A percentile compares a stretch with the other conserved stretches of the same genome.
These are phyloP conservation scores for Plagiodera versicolora DNA, from an alignment of 2,888 invertebrate species.

Conservation along the genomic window DNA sequence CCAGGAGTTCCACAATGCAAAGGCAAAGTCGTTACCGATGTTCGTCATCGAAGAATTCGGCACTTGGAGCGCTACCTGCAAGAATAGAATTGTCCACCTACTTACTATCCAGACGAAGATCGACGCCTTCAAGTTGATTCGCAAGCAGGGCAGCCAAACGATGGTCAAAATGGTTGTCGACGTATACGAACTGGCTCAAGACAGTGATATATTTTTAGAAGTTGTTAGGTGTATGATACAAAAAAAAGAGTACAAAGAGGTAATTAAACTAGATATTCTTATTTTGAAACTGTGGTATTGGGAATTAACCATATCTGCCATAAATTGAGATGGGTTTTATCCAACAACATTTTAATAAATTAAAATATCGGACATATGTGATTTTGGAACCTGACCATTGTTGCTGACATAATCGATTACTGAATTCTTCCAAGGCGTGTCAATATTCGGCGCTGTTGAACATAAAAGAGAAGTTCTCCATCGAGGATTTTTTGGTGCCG, in stretches of 20 bases:
- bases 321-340: too few species aligned
- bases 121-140: conserved; percentile 72
- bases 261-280: too few species aligned
- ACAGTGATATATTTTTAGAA: conserved; percentile 65
- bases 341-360: not conserved
- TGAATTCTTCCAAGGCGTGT: conserved; percentile 59
- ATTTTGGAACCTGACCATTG: too few species aligned
- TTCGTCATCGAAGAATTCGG: conserved; percentile 65
- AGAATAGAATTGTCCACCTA: conserved; percentile 54
- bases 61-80: conserved; percentile 55
- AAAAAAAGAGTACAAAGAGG: conserved; percentile 68
- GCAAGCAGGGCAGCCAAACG: conserved; percentile 65
- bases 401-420: too few species aligned
- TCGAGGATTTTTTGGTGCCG: conserved; percentile 75
- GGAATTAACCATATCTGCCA: too few species aligned
- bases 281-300: too few species aligned
- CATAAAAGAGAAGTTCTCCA: conserved; percentile 67
- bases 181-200: conserved; percentile 64
- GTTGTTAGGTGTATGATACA: conserved; percentile 62
- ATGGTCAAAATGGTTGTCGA: conserved; percentile 66
- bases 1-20: conserved; percentile 65
- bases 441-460: conserved; percentile 69
- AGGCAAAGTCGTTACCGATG: conserved; percentile 64
- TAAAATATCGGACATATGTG: too few species aligned
- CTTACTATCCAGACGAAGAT: conserved; percentile 63